These are phyloP conservation scores for Meandrusa payeni DNA, from an alignment of 2,888 invertebrate species.

Conservation along the genomic window DNA sequence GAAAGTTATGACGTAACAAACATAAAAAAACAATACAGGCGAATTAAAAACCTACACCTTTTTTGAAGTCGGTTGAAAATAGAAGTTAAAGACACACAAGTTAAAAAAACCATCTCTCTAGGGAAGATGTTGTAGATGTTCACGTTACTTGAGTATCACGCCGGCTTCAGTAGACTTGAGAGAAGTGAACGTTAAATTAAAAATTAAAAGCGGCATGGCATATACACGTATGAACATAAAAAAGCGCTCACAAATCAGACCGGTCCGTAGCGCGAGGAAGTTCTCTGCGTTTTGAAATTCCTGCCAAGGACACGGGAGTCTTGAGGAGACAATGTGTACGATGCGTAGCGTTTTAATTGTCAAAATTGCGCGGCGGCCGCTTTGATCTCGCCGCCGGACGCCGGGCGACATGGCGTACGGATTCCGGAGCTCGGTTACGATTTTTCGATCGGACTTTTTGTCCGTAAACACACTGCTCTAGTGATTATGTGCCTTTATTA, in stretches of 20 bases:
- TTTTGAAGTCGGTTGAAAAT: too few relatives aligned
- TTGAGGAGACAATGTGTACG: slow-evolving; percentile 56
- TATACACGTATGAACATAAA: slow-evolving; percentile 35
- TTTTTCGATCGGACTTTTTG: slow-evolving; percentile 40
- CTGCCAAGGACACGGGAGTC: slow-evolving; percentile 64
- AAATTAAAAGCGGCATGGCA: slow-evolving; percentile 39
- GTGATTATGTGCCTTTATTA: slow-evolving; percentile 20
- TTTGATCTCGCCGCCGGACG: slow-evolving; percentile 59
- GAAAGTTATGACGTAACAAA: too few relatives aligned
- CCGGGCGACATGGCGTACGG: slow-evolving; percentile 32
- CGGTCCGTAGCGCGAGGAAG: slow-evolving; percentile 41
- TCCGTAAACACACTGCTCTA: slow-evolving; percentile 5
- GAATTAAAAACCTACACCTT: too few relatives aligned
- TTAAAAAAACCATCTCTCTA: too few relatives aligned
- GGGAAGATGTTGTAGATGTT: too few relatives aligned
- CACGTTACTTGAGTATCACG: too few relatives aligned
- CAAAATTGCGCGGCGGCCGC: slow-evolving; percentile 61
- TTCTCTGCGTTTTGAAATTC: slow-evolving; percentile 61
- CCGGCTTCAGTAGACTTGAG: too few relatives aligned
- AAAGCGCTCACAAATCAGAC: slow-evolving; percentile 55
- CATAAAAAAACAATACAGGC: too few relatives aligned
- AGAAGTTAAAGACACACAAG: too few relatives aligned
- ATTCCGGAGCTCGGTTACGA: slow-evolving; percentile 44
- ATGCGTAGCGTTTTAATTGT: slow-evolving; percentile 76
- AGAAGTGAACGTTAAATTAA: slow-evolving; percentile 23